Evolutionary conservation across 2,888 invertebrate genomes (phyloP), one percentile per base, ranked within the genome.

Genomic region (Watsonalla cultraria): DNA sequence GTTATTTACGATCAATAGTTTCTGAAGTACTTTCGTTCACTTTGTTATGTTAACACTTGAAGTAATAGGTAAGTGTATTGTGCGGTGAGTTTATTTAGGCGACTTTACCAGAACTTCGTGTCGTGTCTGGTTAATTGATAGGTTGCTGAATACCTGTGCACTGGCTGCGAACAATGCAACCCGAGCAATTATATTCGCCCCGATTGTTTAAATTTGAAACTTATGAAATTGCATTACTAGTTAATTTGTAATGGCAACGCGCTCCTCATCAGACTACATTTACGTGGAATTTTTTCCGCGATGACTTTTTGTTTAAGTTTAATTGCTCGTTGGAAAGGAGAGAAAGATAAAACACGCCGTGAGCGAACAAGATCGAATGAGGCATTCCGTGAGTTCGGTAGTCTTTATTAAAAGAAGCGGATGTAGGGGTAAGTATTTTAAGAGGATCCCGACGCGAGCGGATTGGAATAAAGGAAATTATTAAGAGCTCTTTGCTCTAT

Each of bases 381-480:
- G 71, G 80, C 86, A 89, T 89, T 87, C 89, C 88, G 74, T 75
- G 74, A 82, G 84, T 80, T 81, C 82, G 81, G 84, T 77, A 76
- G 80, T 84, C 75, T 81, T 84, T 89, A 90, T 89, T 90, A 89
- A 87, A 90, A 90, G 90, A 86, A 90, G 82, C 90, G 90, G 90
- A 90, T 90, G 90, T 78, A 74, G 82, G 89, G 90, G 86, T 86
- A 88, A 81, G 90, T 90, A 90, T 90, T 90, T 90, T 90, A 86
- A 90, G 90, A 86, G 87, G 83, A 82, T 84, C 78, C 74, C 82
- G 85, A 75, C 85, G 82, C 79, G 84, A 84, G 87, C 82, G 84
- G 85, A 86, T 84, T 80, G 82, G 76, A 82, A 90, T 90, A 86
- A 88, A 90, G 90, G 90, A 90, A 87, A 90, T 90, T 88, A 89